Conservation (phyloP, 1,140 invertebrate species). For the Hesperophylax magnus region DNA sequence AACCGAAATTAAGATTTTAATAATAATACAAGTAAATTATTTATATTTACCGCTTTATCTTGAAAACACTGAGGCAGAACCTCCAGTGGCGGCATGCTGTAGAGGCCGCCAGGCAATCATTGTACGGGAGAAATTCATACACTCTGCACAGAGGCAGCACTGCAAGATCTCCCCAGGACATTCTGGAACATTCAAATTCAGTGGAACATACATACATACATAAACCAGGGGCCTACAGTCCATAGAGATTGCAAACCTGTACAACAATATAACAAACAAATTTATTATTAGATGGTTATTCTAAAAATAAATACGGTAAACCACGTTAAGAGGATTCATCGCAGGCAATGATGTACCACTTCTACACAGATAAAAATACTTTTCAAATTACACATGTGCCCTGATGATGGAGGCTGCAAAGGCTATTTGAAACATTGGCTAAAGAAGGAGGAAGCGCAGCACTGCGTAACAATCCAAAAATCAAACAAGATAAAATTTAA, state of each 20-base stretch:
- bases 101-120: constrained; percentile 49
- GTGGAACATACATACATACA: background rate
- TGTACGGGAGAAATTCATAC: constrained; percentile 49
- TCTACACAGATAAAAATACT: background rate
- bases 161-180: constrained; percentile 55
- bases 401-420: too few relatives aligned
- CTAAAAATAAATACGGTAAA: background rate
- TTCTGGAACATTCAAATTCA: constrained; percentile 37
- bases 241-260: background rate
- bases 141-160: constrained; percentile 57
- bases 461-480: too few relatives aligned
- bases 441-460: too few relatives aligned
- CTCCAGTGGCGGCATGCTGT: constrained; percentile 53
- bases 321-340: background rate
- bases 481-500: too few relatives aligned
- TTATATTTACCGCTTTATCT: constrained; percentile 41
- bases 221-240: too few relatives aligned
- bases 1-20: too few relatives aligned
- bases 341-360: background rate
- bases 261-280: background rate
- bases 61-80: constrained; percentile 49
- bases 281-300: too few relatives aligned
- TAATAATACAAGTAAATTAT: too few relatives aligned
- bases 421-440: too few relatives aligned
- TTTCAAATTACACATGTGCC: too few relatives aligned